phyloP scores from a whole-genome alignment of 1,140 invertebrate genomes.

The Rhopalosiphum maidis region DNA sequence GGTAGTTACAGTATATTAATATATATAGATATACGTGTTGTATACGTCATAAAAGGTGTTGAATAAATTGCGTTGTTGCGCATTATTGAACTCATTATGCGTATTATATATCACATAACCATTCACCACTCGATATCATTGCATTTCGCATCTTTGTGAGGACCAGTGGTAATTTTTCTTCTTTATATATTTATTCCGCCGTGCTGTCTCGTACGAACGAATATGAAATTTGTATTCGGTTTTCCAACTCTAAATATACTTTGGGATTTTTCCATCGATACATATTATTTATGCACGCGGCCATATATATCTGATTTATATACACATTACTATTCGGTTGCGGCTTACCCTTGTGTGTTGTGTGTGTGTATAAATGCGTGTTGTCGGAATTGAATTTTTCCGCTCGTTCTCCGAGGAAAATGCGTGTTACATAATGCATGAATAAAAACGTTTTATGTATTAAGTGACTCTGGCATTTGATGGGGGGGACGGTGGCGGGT shows the following conservation, averaged over 20 bases:
- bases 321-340: constrained; percentile 35
- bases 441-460: constrained; percentile 57
- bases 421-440: constrained; percentile 54
- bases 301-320: constrained; percentile 1
- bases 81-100: neutral
- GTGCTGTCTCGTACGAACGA: neutral
- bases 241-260: neutral
- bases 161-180: neutral
- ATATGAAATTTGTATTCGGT: neutral
- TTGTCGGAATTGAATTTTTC: constrained; percentile 55
- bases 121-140: neutral
- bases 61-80: neutral
- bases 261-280: neutral
- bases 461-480: constrained; percentile 41
- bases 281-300: neutral
- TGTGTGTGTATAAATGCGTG: neutral
- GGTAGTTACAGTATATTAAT: neutral
- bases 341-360: neutral
- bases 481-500: neutral
- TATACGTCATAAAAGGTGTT: neutral
- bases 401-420: constrained; percentile 50
- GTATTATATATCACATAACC: too few species aligned
- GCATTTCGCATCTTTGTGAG: neutral
- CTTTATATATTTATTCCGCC: neutral
- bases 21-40: too few species aligned